phyloP scores from a whole-genome alignment of 2,113 vertebrate genomes.

The Malaclemys terrapin region DNA sequence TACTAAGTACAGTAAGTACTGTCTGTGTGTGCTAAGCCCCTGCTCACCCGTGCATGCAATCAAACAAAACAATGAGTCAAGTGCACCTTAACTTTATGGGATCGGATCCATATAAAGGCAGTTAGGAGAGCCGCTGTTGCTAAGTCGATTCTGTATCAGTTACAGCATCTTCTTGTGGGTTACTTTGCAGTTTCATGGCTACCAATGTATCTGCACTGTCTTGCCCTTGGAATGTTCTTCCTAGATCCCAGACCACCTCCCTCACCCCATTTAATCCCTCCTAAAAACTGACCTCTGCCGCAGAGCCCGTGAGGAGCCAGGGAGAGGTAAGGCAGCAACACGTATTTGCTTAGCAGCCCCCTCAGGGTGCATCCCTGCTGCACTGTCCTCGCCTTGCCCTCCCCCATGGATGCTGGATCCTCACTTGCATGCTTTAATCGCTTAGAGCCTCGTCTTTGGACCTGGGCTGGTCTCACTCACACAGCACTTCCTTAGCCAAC shows the following conservation, averaged over 20 bases:
- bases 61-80: conserved; percentile 2
- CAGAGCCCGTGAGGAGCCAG: accelerated
- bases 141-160: conserved; percentile 36
- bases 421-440: not conserved
- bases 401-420: not conserved
- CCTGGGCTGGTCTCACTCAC: not conserved
- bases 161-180: conserved; percentile 42
- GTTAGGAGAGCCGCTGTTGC: conserved; percentile 8
- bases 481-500: not conserved
- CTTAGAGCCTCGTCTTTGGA: not conserved
- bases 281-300: not conserved
- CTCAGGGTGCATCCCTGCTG: not conserved
- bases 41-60: conserved; percentile 5
- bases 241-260: not conserved
- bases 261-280: accelerated
- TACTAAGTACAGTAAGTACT: not conserved
- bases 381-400: not conserved
- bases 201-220: accelerated
- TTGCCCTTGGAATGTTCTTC: accelerated
- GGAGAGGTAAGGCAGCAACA: not conserved
- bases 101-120: conserved; percentile 9
- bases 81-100: conserved; percentile 32
- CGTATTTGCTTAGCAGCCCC: not conserved
- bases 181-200: not conserved
- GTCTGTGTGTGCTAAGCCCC: not conserved